Base-by-base conservation (phyloP, 2,113 vertebrate species). In the Aspidoscelis tigris region DNA sequence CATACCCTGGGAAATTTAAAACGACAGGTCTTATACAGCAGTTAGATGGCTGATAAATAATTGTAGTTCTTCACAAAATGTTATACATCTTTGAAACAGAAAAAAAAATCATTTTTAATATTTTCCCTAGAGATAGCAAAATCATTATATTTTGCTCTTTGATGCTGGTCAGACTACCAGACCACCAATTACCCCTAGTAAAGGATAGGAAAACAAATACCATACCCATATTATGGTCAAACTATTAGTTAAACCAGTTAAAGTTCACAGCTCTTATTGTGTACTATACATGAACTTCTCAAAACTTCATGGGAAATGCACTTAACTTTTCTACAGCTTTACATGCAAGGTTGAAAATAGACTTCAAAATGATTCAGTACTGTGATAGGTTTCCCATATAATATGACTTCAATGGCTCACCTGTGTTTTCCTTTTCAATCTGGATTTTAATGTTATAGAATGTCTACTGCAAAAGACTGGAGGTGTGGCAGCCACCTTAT, bases 361-460 rank as follows among this genome's bases (percentile, higher is more conserved):
- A 83, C 22, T 26, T 66, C 68, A 76, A 66, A 41, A 10, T 76
- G 44, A 69, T 69, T 83, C 82, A 68, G 73, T 68, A 41, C n/a
- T 9, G 2, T 75, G 21, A 6, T 4, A 50, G 33, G 44, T 22
- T 76, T 41, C 20, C 43, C 20, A 41, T 83, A 83, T 83, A 43
- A 76, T 22, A n/a, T 61, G 1, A 22, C 16, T 20, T 21, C 58
- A 43, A 33, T 75, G 41, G 26, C 58, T 24, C 11, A 24, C 20
- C 26, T 76, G n/a, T 68, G 53, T 76, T 73, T 21, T 55, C 47
- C 11, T 58, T 50, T 55, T 7, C 65, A 58, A 41, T 77, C 66
- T 26, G 22, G 43, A 33, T n/a, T 61, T 77, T 55, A 77, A 77
- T 55, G 24, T 24, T 41, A 16, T 21, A 55, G 43, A 22, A 43